Evolutionary conservation across 2,797 vertebrate species (phyloP).

Genomic region (Rallus crepitans): DNA sequence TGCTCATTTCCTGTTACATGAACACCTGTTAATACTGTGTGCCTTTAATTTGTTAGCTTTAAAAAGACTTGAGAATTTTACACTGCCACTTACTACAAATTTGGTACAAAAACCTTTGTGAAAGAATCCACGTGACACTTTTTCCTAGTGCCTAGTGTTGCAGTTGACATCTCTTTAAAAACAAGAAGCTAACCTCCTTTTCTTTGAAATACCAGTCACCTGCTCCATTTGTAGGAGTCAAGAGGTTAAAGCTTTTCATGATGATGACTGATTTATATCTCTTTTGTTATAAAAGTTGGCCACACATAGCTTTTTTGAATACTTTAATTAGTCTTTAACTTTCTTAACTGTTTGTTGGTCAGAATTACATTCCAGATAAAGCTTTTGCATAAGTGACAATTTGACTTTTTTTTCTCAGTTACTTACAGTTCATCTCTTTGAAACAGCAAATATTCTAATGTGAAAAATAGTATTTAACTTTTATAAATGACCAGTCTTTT

Average conservation of each 20-base stretch:
- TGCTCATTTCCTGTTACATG: slow-evolving; percentile 40
- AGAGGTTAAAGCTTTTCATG: slow-evolving; percentile 37
- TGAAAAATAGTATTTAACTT: slow-evolving; percentile 70
- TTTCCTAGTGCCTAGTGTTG: slow-evolving; percentile 46
- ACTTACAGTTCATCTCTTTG: slow-evolving; percentile 52
- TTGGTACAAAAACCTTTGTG: slow-evolving; percentile 44
- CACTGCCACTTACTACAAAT: slow-evolving; percentile 66
- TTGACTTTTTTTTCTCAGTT: slow-evolving; percentile 17
- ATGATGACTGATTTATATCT: slow-evolving; percentile 34
- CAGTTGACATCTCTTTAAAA: slow-evolving; percentile 7
- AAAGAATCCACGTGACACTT: slow-evolving; percentile 13
- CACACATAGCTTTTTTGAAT: slow-evolving; percentile 16
- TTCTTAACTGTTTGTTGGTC: slow-evolving; percentile 40
- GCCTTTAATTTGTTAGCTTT: slow-evolving; percentile 75
- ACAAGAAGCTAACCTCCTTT: slow-evolving; percentile 29
- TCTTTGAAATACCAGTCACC: slow-evolving; percentile 63
- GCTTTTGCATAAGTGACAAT: slow-evolving; percentile 3
- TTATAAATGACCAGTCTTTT: slow-evolving; percentile 69
- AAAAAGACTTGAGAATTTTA: slow-evolving; percentile 68
- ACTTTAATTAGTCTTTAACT: slow-evolving; percentile 43
- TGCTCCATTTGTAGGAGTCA: slow-evolving; percentile 67
- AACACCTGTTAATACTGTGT: slow-evolving; percentile 69
- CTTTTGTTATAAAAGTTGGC: slow-evolving; percentile 36
- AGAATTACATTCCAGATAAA: slow-evolving; percentile 57
- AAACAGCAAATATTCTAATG: slow-evolving; percentile 61